Evolutionary conservation across 2,888 invertebrate genomes (phyloP), one percentile per base, ranked within the genome.

Genomic region (Oegoconia quadripuncta): DNA sequence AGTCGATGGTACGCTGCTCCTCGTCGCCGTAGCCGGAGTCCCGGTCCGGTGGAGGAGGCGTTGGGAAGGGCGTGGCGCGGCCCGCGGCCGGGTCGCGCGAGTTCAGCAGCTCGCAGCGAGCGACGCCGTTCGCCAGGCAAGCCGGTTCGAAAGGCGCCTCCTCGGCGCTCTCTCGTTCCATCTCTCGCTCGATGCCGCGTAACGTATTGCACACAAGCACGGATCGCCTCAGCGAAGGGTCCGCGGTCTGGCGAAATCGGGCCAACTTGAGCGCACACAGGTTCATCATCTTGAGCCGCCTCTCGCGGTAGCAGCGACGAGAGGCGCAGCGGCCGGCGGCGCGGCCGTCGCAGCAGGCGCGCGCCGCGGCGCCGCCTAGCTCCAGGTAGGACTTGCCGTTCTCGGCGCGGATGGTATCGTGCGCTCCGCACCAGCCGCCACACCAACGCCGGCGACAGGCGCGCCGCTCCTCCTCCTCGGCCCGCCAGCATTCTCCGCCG

Each of bases 131-230:
- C 40, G 55, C 91, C 88, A 59, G 90, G 48, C 65, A 55, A 30
- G 75, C 63, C 39, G 64, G 53, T 65, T 88, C 81, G 64, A 79
- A 66, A 26, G 90, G 89, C 52, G 89, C 81, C 68, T 91, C 90
- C 50, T 90, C 87, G 36, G 68, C 88, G 59, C 71, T 89, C 72
- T 91, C 92, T 42, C 91, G 84, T 74, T 95, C 95, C 91, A 97
- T 94, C 82, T 97, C 97, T 39, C 93, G 90, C 80, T 97, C 97
- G 66, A 97, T 93, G 72, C 93, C 91, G 71, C 96, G 92, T 50
- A 97, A 76, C 39, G 97, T 97, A 81, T 97, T 97, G 89, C 96
- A 96, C 64, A 97, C 97, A 46, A 97, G 91, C 69, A 97, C 97
- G 32, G 96, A 97, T 47, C 96, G 92, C 59, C 95, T 91, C 42